Evolutionary conservation across 2,797 vertebrate genomes (phyloP), one percentile per base, ranked within the genome.

Genomic region (Rhinophrynus dorsalis): DNA sequence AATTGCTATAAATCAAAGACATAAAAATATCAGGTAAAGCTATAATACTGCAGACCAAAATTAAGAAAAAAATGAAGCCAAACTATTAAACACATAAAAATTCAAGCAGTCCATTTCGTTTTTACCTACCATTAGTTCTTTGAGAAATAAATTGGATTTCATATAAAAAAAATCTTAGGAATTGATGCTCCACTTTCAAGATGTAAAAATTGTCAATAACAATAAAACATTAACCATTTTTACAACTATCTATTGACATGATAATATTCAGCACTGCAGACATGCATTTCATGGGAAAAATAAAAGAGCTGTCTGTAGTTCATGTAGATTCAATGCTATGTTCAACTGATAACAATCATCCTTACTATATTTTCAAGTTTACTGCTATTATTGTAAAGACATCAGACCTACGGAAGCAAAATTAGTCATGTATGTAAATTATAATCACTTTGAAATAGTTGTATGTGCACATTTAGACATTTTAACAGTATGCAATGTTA

Each of bases 401-500:
- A 81, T 73, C 70, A 82, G 79, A 84, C 83, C 81, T 83, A 79
- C 82, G 77, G 79, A 82, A 89, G 82, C 81, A 80, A 87, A 88
- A 90, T 89, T 87, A 90, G 86, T 87, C 88, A 86, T 89, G 88
- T 90, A 89, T 90, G 88, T 88, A 90, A 86, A 89, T 88, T 85
- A 86, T 89, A 89, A 89, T 89, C 83, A 83, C 81, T 68, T 80
- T 79, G 84, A 85, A 64, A 86, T 74, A 83, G 83, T 89, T 84
- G 82, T 90, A 86, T 91, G 84, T 88, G 86, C 86, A 86, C 87
- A 86, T 90, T 89, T 91, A 89, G 87, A 80, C 86, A 83, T 87
- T 86, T 87, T 90, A 89, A 90, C 88, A 79, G 81, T 88, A 83
- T 87, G 88, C 80, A 82, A 87, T 87, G 86, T 87, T 87, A 87